Evolutionary conservation across 2,797 vertebrate genomes (phyloP).

Genomic region (Pipistrellus pipistrellus): DNA sequence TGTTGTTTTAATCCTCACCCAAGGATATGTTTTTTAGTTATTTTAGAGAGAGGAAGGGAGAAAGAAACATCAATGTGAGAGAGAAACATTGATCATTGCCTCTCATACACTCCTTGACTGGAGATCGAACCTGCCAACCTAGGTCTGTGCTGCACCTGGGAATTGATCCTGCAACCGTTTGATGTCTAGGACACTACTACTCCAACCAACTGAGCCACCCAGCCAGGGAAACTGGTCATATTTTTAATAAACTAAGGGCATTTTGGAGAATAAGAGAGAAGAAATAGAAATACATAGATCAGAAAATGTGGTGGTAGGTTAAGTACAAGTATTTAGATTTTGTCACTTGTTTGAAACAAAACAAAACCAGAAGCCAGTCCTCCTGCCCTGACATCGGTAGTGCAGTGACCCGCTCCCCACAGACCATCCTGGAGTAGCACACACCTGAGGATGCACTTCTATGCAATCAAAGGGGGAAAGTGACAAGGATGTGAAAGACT

Average conservation of each 20-base stretch:
- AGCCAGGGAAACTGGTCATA: background rate
- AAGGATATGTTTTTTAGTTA: background rate
- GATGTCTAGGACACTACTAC: background rate
- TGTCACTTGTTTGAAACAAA: background rate
- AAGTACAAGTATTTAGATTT: background rate
- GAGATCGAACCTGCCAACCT: background rate
- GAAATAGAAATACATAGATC: background rate
- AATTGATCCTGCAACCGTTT: background rate
- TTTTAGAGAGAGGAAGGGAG: background rate
- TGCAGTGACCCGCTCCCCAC: background rate
- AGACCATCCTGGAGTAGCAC: background rate
- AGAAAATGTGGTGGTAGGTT: constrained; percentile 1
- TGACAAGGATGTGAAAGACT: background rate
- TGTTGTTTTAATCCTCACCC: background rate
- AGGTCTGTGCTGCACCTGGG: background rate
- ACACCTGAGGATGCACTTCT: background rate
- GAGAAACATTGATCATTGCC: background rate
- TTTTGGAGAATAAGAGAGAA: background rate
- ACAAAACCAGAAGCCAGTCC: background rate
- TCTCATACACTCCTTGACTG: background rate
- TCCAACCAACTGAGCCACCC: background rate
- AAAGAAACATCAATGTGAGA: background rate
- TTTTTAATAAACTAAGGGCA: background rate
- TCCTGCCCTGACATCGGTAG: background rate
- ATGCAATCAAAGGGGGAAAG: background rate